These are phyloP conservation scores for Luehdorfia chinensis DNA, from an alignment of 1,140 invertebrate genomes.

Conservation along the genomic window DNA sequence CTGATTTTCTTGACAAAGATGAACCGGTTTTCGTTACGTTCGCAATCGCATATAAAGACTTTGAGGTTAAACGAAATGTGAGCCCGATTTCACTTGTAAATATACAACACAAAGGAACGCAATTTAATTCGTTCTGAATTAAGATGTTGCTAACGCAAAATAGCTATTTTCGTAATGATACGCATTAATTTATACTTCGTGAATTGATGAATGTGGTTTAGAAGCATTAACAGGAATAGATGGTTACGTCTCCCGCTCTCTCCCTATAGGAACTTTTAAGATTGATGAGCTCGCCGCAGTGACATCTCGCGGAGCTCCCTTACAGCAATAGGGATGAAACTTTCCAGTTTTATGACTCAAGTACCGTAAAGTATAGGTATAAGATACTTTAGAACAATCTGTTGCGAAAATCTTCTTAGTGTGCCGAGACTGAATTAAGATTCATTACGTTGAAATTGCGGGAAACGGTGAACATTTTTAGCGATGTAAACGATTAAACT, in stretches of 20 bases:
- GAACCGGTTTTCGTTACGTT: background rate
- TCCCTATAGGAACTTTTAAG: conserved; percentile 25
- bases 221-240: conserved; percentile 34
- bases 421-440: conserved; percentile 15
- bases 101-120: conserved; percentile 10
- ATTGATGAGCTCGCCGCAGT: conserved; percentile 34
- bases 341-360: conserved; percentile 28
- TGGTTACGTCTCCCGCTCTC: conserved; percentile 17
- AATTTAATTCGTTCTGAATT: background rate
- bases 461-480: background rate
- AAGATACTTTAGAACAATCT: conserved; percentile 24
- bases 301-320: conserved; percentile 20
- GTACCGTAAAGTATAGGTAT: conserved; percentile 19
- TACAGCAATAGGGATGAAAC: conserved; percentile 17
- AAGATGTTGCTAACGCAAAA: conserved; percentile 13
- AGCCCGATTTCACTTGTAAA: background rate
- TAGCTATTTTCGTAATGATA: conserved; percentile 22
- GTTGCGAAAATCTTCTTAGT: conserved; percentile 18
- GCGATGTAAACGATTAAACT: too few species aligned
- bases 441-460: conserved; percentile 4
- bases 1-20: background rate
- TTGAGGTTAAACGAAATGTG: too few species aligned
- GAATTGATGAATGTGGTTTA: conserved; percentile 31
- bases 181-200: conserved; percentile 18
- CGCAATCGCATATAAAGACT: background rate